Conservation (phyloP, 2,113 vertebrate genomes). For the Odocoileus virginianus region DNA sequence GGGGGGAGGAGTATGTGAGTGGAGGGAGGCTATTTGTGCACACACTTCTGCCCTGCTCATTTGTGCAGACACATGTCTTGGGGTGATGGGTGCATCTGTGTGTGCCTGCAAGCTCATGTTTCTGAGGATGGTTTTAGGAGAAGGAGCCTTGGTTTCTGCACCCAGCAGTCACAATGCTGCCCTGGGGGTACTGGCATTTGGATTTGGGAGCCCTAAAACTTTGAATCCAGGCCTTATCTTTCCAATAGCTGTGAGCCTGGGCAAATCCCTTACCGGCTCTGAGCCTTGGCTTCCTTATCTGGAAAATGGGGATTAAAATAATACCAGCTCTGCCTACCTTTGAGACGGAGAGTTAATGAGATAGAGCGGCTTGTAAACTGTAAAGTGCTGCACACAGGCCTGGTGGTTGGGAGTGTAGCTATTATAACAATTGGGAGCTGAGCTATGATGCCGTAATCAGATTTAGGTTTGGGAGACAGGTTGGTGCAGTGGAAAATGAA, state of each 20-base stretch:
- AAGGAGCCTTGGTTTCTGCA: background rate
- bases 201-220: background rate
- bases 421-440: background rate
- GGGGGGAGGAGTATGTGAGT: background rate
- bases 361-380: background rate
- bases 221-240: slow-evolving; percentile 43
- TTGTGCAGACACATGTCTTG: background rate
- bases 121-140: background rate
- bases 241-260: background rate
- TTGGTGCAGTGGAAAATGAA: background rate
- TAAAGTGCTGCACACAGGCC: background rate
- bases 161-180: background rate
- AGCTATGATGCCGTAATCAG: background rate
- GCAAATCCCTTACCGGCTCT: slow-evolving; percentile 15
- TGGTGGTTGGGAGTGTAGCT: background rate
- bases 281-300: slow-evolving; percentile 45
- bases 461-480: background rate
- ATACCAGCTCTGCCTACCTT: slow-evolving; percentile 30
- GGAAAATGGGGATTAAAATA: slow-evolving; percentile 61
- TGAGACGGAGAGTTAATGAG: background rate
- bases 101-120: background rate
- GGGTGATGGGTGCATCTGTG: background rate
- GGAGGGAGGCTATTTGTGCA: background rate
- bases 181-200: background rate
- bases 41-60: background rate